These are phyloP conservation scores for Leptobrachium leishanense DNA, from an alignment of 2,113 vertebrate species.

Conservation along the genomic window DNA sequence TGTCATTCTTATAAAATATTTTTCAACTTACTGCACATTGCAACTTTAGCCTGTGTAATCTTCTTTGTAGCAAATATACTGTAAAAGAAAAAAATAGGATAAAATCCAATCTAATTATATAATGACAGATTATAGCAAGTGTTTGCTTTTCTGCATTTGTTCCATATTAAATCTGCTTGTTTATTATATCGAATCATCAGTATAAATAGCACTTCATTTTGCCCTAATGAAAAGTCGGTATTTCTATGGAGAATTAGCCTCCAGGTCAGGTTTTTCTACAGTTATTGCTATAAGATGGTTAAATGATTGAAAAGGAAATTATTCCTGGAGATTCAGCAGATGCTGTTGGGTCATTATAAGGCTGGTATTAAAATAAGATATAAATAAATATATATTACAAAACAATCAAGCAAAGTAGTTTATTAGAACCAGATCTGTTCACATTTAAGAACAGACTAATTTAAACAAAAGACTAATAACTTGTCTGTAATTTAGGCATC, in stretches of 20 bases:
- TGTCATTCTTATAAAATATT: slow-evolving; percentile 27
- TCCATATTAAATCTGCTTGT: background rate
- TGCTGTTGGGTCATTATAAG: background rate
- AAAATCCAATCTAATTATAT: slow-evolving; percentile 18
- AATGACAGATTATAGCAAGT: slow-evolving; percentile 14
- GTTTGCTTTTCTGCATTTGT: slow-evolving; percentile 11
- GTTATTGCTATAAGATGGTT: background rate
- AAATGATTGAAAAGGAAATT: background rate
- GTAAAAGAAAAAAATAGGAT: background rate
- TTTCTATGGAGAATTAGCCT: slow-evolving; percentile 22
- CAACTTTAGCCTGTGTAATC: slow-evolving; percentile 2
- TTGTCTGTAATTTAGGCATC: too few relatives aligned
- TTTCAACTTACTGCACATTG: slow-evolving; percentile 9
- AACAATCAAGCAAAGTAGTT: background rate
- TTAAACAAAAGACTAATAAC: too few relatives aligned
- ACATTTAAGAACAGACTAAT: too few relatives aligned
- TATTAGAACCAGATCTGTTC: background rate
- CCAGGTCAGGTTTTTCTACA: slow-evolving; percentile 5
- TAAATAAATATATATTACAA: slow-evolving; percentile 5
- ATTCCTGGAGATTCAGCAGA: background rate
- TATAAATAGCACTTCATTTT: slow-evolving; percentile 30
- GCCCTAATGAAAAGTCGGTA: slow-evolving; percentile 27
- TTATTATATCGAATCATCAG: slow-evolving; percentile 29
- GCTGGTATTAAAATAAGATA: background rate
- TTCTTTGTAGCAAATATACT: background rate